Base-by-base conservation (phyloP, 1,140 invertebrate species). In the Drosophila sturtevanti region DNA sequence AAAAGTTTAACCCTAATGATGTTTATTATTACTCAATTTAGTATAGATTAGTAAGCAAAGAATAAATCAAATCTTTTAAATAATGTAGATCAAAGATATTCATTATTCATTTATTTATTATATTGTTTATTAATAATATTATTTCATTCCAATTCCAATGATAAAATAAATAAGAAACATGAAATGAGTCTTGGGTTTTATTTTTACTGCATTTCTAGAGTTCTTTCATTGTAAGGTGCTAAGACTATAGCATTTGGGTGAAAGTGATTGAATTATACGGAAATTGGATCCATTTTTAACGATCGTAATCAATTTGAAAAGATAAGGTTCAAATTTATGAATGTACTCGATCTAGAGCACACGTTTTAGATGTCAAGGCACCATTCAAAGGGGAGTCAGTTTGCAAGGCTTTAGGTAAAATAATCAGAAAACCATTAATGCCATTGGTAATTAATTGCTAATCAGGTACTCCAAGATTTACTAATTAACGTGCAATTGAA, bases 401-500 rank as follows among this genome's bases (percentile, higher is more conserved):
- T 48, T 44, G n/a, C 41, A 44, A 44, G 16, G 16, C n/a, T 14
- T 18, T 21, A 18, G 18, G 16, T 10, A 9, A 48, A 48, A 48
- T 48, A 48, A 48, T 48, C 41, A 48, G 41, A 21, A 48, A 48
- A 48, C 16, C 9, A 48, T 48, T 48, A 48, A 48, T 48, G 41
- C 1, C 41, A 21, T 21, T 48, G 37, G 37, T 38, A 48, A 48
- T 48, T 48, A 48, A 14, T 18, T 48, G 18, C 18, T 48, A 48
- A 48, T 48, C 41, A 48, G 41, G 41, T 48, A 48, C 41, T 48
- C 18, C 16, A 48, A 48, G 41, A 48, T 48, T 48, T 48, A 21
- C 16, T 48, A 48, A 48, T 48, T 48, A 48, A 21, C 16, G 41
- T 21, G 41, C 41, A 38, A 38, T 38, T 38, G 37, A 38, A n/a